phyloP scores from a whole-genome alignment of 2,797 vertebrate species.

The Pseudotriccus pelzelni region DNA sequence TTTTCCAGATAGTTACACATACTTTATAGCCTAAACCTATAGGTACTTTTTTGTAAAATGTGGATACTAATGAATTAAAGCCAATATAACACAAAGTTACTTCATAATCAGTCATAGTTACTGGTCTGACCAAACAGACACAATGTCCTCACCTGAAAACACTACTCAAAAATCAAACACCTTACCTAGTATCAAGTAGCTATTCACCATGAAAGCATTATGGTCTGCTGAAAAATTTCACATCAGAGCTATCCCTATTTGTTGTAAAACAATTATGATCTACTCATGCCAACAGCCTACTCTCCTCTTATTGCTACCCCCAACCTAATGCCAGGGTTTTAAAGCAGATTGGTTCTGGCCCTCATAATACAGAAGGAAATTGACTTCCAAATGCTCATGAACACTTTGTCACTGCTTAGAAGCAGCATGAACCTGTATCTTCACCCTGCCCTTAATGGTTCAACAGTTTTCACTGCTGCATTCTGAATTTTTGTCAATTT shows the following conservation, averaged over 20 bases:
- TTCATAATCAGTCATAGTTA: not conserved
- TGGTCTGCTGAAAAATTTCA: not conserved
- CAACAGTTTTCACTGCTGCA: not conserved
- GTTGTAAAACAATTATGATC: not conserved
- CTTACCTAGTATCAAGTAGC: not conserved
- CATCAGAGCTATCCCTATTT: not conserved
- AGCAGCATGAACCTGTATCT: fast-evolving
- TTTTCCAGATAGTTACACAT: not conserved
- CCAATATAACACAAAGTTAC: not conserved
- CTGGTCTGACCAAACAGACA: not conserved
- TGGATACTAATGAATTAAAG: not conserved
- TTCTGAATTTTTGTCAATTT: not conserved
- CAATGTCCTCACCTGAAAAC: not conserved
- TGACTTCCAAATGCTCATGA: fast-evolving
- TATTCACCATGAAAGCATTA: not conserved
- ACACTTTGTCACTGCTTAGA: not conserved
- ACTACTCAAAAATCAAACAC: not conserved
- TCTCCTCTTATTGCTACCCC: not conserved
- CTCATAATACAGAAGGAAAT: not conserved
- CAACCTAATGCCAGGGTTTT: not conserved
- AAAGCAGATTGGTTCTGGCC: not conserved
- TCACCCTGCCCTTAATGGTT: not conserved
- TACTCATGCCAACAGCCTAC: not conserved
- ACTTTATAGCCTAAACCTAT: not conserved
- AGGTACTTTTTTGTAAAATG: not conserved